A percentile compares a stretch with the other conserved stretches of the same genome.
Conservation (phyloP, 2,797 vertebrate genomes). For the Varecia variegata region DNA sequence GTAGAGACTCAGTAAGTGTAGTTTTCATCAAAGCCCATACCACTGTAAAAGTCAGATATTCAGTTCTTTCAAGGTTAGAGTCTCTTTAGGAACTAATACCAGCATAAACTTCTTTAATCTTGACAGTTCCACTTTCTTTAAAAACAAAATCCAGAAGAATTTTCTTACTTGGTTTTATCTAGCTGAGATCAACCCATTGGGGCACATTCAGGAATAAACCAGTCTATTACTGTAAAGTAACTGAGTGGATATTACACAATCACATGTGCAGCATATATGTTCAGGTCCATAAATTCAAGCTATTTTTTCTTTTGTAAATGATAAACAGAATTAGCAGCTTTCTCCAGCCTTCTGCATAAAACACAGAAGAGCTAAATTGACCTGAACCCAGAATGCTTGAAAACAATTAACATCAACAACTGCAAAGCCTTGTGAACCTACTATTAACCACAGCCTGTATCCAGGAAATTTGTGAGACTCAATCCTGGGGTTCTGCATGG, state of each 20-base stretch:
- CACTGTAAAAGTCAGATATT: background rate
- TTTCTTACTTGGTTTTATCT: background rate
- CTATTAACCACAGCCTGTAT: background rate
- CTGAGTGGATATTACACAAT: background rate
- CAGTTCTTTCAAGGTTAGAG: background rate
- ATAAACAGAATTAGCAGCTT: background rate
- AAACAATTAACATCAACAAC: background rate
- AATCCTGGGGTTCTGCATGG: background rate
- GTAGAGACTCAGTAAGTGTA: background rate
- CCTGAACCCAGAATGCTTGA: background rate
- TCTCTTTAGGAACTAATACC: background rate
- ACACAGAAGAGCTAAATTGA: background rate
- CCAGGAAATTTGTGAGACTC: background rate
- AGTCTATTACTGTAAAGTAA: background rate
- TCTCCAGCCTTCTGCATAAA: background rate
- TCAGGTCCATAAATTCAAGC: slow-evolving; percentile 2
- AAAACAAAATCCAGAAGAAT: slow-evolving; percentile 26
- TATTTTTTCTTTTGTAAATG: slow-evolving; percentile 37
- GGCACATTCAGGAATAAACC: background rate
- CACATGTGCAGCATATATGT: background rate
- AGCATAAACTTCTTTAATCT: background rate
- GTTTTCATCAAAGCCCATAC: background rate
- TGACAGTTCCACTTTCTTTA: background rate
- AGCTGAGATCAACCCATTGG: background rate
- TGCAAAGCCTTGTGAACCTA: background rate